Evolutionary conservation across 2,113 vertebrate species (phyloP).

Genomic region (Megaceryle maxima): DNA sequence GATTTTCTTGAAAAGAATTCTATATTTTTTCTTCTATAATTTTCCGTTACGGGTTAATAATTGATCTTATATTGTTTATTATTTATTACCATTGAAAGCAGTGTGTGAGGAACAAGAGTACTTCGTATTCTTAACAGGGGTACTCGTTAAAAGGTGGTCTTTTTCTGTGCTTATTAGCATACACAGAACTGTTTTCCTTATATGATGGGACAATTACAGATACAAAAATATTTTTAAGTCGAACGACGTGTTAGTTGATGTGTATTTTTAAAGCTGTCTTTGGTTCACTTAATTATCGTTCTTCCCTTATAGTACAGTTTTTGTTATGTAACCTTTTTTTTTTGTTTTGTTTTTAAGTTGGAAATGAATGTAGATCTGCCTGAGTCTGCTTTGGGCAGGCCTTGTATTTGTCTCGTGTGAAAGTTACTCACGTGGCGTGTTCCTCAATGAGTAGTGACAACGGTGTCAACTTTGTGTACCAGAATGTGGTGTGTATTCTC

Average conservation of each 20-base stretch:
- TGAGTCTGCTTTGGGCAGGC: fast-evolving
- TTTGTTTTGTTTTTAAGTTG: neutral
- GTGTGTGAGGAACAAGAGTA: fast-evolving
- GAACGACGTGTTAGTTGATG: fast-evolving
- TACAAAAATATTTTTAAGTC: neutral
- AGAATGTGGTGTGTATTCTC: neutral
- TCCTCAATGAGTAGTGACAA: neutral
- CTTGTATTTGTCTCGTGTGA: neutral
- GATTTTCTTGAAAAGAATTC: neutral
- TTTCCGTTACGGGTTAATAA: neutral
- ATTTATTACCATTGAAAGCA: fast-evolving
- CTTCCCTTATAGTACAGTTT: fast-evolving
- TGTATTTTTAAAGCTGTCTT: fast-evolving
- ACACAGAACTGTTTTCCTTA: no score
- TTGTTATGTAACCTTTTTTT: neutral
- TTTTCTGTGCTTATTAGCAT: neutral
- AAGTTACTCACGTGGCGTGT: fast-evolving
- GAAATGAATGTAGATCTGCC: fast-evolving
- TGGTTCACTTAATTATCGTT: fast-evolving
- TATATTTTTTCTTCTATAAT: no score
- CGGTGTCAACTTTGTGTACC: fast-evolving
- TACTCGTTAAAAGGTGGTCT: fast-evolving
- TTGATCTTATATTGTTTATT: fast-evolving
- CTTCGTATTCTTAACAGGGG: fast-evolving
- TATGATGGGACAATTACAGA: neutral